Percentiles rank a stretch among this genome's conserved stretches.
Evolutionary conservation across 2,113 vertebrate species (phyloP).

Genomic region (Oreochromis aureus): DNA sequence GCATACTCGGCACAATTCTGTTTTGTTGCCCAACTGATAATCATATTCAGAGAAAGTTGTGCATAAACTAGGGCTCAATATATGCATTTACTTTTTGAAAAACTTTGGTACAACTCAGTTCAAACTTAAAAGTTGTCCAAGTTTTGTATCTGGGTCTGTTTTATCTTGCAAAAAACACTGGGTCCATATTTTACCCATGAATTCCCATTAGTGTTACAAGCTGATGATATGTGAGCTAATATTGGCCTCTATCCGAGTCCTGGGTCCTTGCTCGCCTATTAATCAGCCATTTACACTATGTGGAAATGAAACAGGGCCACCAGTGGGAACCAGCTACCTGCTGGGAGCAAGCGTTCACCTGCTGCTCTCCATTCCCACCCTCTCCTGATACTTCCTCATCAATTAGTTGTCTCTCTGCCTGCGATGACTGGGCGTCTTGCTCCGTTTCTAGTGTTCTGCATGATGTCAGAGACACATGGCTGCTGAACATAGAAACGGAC

Average conservation of each 20-base stretch:
- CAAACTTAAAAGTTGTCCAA: background rate
- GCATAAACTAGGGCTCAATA: background rate
- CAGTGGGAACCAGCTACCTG: constrained; percentile 19
- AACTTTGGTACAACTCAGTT: background rate
- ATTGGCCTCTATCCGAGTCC: constrained; percentile 21
- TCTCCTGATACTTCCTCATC: background rate
- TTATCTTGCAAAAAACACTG: background rate
- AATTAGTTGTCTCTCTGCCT: background rate
- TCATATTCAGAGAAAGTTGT: background rate
- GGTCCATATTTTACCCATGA: background rate
- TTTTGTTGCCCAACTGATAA: constrained; percentile 8
- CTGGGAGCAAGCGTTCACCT: constrained; percentile 40
- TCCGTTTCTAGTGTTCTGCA: constrained; percentile 9
- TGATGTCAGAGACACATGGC: constrained; percentile 53
- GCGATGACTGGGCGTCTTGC: background rate
- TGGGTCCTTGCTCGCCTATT: constrained; percentile 11
- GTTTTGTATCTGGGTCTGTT: background rate
- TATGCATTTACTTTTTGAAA: background rate
- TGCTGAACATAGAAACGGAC: constrained; percentile 20
- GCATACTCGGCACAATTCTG: background rate
- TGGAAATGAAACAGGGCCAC: constrained; percentile 46
- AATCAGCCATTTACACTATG: constrained; percentile 26
- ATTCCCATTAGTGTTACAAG: constrained; percentile 35
- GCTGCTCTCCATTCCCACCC: constrained; percentile 12
- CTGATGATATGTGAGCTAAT: constrained; percentile 39